These are phyloP conservation scores for Ceuthmochares aereus DNA, from an alignment of 2,113 vertebrate genomes.

Conservation along the genomic window DNA sequence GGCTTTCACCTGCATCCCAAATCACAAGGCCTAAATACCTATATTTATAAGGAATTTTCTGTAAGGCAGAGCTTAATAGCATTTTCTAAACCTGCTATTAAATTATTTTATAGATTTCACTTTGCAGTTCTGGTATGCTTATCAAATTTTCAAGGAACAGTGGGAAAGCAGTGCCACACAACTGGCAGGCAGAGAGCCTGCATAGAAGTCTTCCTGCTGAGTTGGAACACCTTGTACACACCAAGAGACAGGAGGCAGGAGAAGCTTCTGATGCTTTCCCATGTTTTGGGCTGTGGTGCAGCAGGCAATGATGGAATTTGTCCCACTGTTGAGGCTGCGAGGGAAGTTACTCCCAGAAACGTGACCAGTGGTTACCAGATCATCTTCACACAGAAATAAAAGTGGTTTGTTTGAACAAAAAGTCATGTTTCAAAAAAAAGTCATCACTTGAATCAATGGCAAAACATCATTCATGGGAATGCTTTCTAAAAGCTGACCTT, in stretches of 20 bases:
- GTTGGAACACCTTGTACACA: background rate
- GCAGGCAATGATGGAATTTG: background rate
- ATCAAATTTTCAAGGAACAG: background rate
- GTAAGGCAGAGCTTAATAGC: background rate
- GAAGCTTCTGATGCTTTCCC: background rate
- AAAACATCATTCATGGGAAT: background rate
- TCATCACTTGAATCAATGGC: rapidly evolving
- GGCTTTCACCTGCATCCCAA: background rate
- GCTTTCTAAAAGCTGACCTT: background rate
- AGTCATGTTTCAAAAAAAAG: background rate
- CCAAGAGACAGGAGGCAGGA: background rate
- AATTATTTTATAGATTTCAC: background rate
- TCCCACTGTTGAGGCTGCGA: background rate
- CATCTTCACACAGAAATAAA: background rate
- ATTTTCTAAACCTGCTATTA: background rate
- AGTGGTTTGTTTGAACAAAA: background rate
- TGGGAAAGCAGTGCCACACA: background rate
- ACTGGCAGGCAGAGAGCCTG: background rate
- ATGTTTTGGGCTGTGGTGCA: background rate
- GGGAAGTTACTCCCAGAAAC: background rate
- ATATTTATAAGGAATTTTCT: background rate
- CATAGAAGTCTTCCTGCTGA: rapidly evolving
- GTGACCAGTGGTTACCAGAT: background rate
- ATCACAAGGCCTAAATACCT: background rate
- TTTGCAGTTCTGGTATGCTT: background rate